phyloP scores from a whole-genome alignment of 2,113 vertebrate genomes.

The Nothoprocta perdicaria region DNA sequence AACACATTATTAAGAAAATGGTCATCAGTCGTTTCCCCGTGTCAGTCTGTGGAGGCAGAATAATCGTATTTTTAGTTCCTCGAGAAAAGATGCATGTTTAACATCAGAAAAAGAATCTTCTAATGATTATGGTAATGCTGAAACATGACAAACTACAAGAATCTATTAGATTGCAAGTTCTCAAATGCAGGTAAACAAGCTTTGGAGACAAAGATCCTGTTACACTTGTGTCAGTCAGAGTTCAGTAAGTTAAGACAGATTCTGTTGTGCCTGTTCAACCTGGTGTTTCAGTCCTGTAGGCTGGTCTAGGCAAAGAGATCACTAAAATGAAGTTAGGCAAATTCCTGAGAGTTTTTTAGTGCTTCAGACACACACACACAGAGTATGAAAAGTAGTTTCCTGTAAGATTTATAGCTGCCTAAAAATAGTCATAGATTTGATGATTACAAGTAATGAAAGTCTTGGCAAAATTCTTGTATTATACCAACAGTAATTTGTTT shows the following conservation, averaged over 20 bases:
- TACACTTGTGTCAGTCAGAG: neutral
- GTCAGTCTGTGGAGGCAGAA: neutral
- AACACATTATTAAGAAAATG: neutral
- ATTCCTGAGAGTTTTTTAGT: neutral
- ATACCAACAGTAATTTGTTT: neutral
- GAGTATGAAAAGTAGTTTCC: neutral
- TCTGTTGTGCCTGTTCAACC: neutral
- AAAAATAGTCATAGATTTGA: neutral
- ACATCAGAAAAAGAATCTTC: neutral
- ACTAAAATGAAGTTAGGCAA: neutral
- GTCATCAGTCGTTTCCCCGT: neutral
- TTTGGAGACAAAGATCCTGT: neutral
- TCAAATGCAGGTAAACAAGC: neutral
- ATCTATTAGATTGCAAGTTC: neutral
- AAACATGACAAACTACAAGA: neutral
- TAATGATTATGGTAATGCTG: neutral
- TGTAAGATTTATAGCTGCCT: neutral
- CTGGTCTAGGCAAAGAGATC: neutral
- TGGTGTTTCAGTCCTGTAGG: neutral
- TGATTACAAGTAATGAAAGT: neutral
- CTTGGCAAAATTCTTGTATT: neutral
- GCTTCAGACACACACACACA: neutral
- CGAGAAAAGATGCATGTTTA: neutral
- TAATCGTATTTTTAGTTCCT: neutral
- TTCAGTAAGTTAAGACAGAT: neutral